phyloP scores from a whole-genome alignment of 2,113 vertebrate species.

The Perca flavescens region DNA sequence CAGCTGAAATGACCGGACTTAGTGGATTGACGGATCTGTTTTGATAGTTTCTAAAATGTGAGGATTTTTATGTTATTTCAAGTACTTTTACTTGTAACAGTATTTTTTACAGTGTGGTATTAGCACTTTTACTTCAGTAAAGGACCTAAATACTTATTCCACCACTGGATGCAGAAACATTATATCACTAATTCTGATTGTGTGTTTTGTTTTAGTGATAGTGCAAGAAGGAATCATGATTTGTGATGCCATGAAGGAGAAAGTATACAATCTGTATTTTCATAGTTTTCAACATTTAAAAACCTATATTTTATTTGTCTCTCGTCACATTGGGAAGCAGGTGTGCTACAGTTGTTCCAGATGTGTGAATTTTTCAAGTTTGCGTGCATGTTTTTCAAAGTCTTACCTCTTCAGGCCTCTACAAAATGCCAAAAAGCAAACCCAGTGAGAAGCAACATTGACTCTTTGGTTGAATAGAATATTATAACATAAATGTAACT shows the following conservation, averaged over 20 bases:
- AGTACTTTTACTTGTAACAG: too few species aligned
- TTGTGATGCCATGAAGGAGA: neutral
- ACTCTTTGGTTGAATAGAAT: neutral
- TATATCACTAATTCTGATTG: too few species aligned
- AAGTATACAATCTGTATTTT: neutral
- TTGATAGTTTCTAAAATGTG: too few species aligned
- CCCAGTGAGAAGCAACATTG: neutral
- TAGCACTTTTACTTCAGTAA: too few species aligned
- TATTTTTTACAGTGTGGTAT: too few species aligned
- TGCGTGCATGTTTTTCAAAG: neutral
- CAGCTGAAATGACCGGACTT: too few species aligned
- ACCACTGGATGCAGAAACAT: neutral
- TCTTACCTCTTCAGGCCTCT: neutral
- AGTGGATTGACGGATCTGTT: too few species aligned
- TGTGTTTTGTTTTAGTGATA: neutral
- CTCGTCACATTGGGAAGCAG: too few species aligned
- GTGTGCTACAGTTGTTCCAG: neutral
- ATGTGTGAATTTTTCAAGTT: neutral
- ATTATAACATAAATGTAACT: neutral
- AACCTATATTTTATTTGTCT: too few species aligned
- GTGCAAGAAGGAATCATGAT: neutral
- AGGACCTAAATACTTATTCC: too few species aligned
- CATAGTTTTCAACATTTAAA: neutral
- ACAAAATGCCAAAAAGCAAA: neutral
- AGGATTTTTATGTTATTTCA: too few species aligned